These are phyloP conservation scores for Drosophila pallidifrons DNA, from an alignment of 1,140 invertebrate genomes.

Conservation along the genomic window DNA sequence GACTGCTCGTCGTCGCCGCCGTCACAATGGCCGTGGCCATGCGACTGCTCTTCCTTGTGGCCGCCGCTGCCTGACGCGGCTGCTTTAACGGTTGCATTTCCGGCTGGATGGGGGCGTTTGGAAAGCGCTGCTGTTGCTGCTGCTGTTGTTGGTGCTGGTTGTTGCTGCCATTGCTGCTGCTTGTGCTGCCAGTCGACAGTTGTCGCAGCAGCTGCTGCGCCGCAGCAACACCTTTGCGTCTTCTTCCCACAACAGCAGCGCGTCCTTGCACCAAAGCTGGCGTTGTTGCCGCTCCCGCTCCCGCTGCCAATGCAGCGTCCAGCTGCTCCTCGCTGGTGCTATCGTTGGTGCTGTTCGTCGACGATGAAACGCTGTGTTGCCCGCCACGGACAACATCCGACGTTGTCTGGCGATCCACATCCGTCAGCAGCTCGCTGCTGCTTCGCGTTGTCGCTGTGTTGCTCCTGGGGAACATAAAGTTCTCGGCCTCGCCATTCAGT, in stretches of 20 bases:
- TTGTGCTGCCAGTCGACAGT: constrained; percentile 58
- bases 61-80: constrained; percentile 40
- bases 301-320: constrained; percentile 19
- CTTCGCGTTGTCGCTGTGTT: constrained; percentile 86
- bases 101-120: constrained; percentile 84
- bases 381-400: constrained; percentile 55
- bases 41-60: constrained; percentile 78
- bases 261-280: constrained; percentile 34
- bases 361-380: constrained; percentile 69
- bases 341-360: constrained; percentile 51
- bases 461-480: constrained; percentile 91
- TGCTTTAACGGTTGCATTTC: constrained; percentile 59
- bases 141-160: constrained; percentile 49
- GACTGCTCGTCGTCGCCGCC: constrained; percentile 76
- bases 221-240: constrained; percentile 45
- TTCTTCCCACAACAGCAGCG: constrained; percentile 57
- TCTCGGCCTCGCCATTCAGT: constrained; percentile 92
- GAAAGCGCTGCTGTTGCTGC: constrained; percentile 73
- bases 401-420: constrained; percentile 85
- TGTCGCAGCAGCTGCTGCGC: constrained; percentile 39
- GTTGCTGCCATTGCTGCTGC: constrained; percentile 26
- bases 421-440: constrained; percentile 84
- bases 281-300: no score
- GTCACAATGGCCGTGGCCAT: constrained; percentile 43
- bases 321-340: constrained; percentile 66